Conservation (phyloP, 2,113 vertebrate species). For the Dicentrarchus labrax region DNA sequence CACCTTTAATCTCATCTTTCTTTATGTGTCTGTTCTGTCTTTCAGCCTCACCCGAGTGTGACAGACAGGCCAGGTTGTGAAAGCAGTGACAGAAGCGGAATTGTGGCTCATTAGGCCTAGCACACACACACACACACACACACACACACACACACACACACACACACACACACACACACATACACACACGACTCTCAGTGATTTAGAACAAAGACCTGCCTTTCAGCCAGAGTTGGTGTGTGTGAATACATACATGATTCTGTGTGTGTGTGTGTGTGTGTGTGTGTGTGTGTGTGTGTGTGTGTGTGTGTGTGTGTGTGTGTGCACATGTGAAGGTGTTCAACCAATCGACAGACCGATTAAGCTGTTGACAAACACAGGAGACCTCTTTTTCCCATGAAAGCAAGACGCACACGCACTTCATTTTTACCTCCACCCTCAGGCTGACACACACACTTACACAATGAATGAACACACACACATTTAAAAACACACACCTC, state of each 20-base stretch:
- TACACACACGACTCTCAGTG: background rate
- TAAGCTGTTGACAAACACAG: conserved; percentile 60
- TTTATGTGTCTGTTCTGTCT: conserved; percentile 10
- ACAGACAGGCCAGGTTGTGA: conserved; percentile 20
- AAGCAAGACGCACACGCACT: background rate
- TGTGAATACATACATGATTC: background rate
- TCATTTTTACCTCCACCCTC: background rate
- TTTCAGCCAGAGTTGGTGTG: conserved; percentile 21
- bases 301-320: background rate
- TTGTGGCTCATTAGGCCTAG: conserved; percentile 40
- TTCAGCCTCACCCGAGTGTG: conserved; percentile 6
- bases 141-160: conserved; percentile 11
- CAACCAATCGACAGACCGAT: conserved; percentile 36
- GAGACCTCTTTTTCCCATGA: conserved; percentile 42
- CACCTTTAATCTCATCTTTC: background rate
- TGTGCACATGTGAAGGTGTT: conserved; percentile 29
- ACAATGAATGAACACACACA: conserved; percentile 1
- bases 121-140: conserved; percentile 14
- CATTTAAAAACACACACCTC: background rate
- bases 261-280: background rate
- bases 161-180: conserved; percentile 26
- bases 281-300: background rate
- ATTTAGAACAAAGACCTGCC: conserved; percentile 51
- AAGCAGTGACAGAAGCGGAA: conserved; percentile 19
- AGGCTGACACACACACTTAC: background rate